Base-by-base conservation (phyloP, 2,113 vertebrate genomes). In the Progne subis region DNA sequence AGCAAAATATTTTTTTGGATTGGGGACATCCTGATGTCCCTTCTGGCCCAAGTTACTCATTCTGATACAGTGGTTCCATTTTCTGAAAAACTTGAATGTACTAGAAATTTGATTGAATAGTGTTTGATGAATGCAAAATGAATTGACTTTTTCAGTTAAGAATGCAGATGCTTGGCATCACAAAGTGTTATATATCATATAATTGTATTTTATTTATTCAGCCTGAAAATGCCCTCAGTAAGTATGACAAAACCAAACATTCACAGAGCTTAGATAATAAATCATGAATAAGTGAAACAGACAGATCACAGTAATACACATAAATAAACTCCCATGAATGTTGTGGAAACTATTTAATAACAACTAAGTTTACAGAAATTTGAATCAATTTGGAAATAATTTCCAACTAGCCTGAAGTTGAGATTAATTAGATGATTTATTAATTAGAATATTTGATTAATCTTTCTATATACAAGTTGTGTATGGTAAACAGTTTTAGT, bases 271-370 rank as follows among this genome's bases (percentile, higher is more conserved):
- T 79, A 64, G 50, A 72, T 77, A 84, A 90, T 77, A 67, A 85
- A 63, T 88, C 75, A 76, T 74, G 71, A 95, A 88, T 80, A 93
- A 88, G 4, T 77, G 28, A 93, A 93, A 19, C 23, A 85, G 95
- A 65, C 19, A 80, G 23, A 74, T 81, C 34, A 78, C 21, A 70
- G 39, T 59, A 88, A 88, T 72, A 63, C 71, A 70, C 32, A 57
- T 37, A 88, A 93, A 80, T 53, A 86, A 94, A 44, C 31, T 86
- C 74, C 32, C 8, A 53, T 29, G 12, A 55, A 70, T 77, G 8
- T 59, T 80, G 14, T 78, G 34, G 34, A 63, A 72, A 70, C 15
- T 29, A 24, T 39, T 21, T 80, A 86, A 77, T 50, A 90, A 82
- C 34, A 84, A 50, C 8, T 69, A 55, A 47, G 39, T 83, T 86